These are phyloP conservation scores for Microctonus aethiopoides DNA, from an alignment of 2,888 invertebrate genomes.

Conservation along the genomic window DNA sequence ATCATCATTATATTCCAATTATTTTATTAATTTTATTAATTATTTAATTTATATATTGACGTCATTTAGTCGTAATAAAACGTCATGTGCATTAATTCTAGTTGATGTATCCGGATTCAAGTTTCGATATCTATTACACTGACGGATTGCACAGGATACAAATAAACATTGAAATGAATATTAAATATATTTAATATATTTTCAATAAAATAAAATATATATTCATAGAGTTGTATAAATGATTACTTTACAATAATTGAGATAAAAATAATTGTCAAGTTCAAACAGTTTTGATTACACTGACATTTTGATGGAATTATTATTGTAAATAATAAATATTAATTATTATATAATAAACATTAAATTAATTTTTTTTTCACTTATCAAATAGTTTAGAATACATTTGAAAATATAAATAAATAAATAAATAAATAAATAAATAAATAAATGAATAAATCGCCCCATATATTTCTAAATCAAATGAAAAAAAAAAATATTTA, in stretches of 20 bases:
- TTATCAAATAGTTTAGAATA: not conserved
- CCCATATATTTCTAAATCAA: too few relatives aligned
- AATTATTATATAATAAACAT: not conserved
- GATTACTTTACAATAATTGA: not conserved
- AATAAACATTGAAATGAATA: slow-evolving; percentile 9
- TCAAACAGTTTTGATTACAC: not conserved
- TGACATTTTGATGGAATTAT: not conserved
- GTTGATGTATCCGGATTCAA: slow-evolving; percentile 28
- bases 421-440: too few relatives aligned
- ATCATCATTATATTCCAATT: not conserved
- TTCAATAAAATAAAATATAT: not conserved
- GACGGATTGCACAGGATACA: slow-evolving; percentile 11
- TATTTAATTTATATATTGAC: not conserved
- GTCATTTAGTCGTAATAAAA: slow-evolving; percentile 2
- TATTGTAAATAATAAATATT: not conserved
- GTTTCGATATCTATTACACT: not conserved
- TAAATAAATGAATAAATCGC: too few relatives aligned
- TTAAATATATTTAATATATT: not conserved
- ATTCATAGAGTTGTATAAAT: not conserved
- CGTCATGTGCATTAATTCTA: not conserved
- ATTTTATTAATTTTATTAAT: not conserved
- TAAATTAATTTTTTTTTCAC: not conserved
- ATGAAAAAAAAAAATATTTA: too few relatives aligned
- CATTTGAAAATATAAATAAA: not conserved
- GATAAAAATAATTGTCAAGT: not conserved